phyloP scores from a whole-genome alignment of 2,888 invertebrate genomes.

The Drosophila rellima region DNA sequence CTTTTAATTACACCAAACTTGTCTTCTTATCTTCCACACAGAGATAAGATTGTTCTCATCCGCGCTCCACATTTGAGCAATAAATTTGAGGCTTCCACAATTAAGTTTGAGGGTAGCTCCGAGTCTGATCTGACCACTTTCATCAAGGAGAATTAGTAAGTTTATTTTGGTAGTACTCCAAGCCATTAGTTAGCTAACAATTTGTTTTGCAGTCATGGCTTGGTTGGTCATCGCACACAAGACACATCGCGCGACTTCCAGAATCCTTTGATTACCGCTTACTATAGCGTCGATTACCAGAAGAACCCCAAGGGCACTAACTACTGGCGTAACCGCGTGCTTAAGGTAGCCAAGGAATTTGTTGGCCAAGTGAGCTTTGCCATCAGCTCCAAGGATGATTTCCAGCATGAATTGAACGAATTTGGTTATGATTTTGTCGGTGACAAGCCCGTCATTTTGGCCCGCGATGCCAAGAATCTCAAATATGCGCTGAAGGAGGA shows the following conservation, averaged over 20 bases:
- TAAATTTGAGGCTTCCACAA: constrained; percentile 95
- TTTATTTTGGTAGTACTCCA: constrained; percentile 7
- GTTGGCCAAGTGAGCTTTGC: constrained; percentile 91
- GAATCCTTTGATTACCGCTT: constrained; percentile 95
- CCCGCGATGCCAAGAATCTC: constrained; percentile 92
- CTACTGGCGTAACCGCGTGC: constrained; percentile 98
- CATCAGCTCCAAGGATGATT: constrained; percentile 96
- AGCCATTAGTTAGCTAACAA: constrained; percentile 2
- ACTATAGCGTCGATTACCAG: constrained; percentile 97
- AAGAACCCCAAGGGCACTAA: constrained; percentile 99
- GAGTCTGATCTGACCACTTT: constrained; percentile 91
- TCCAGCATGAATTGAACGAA: constrained; percentile 97
- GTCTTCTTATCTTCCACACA: constrained; percentile 81
- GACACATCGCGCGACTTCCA: constrained; percentile 94
- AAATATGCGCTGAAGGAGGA: constrained; percentile 96
- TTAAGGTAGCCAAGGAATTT: constrained; percentile 89
- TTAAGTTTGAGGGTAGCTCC: constrained; percentile 91
- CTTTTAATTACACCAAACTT: constrained; percentile 15
- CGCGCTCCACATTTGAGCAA: constrained; percentile 95
- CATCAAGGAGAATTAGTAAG: constrained; percentile 94
- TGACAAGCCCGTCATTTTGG: constrained; percentile 96
- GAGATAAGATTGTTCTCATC: constrained; percentile 94
- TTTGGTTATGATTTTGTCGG: constrained; percentile 95
- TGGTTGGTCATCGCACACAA: constrained; percentile 95
- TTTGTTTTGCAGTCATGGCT: constrained; percentile 90